Evolutionary conservation across 2,797 vertebrate species (phyloP), one percentile per base, ranked within the genome.

Genomic region (Oreonectes daqikongensis): DNA sequence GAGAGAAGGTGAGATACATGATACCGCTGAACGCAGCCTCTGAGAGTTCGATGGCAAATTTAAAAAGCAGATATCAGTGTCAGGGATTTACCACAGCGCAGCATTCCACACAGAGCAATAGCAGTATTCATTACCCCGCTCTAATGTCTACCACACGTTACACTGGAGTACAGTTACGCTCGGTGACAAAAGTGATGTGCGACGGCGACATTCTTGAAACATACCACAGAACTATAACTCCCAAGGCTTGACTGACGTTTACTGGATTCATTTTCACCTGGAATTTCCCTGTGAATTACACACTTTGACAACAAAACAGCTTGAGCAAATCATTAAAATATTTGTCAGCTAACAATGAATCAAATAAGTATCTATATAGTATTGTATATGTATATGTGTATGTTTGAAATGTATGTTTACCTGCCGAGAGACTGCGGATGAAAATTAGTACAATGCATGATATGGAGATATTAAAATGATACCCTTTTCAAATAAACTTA

Each of bases 181-280:
- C 64, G 82, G 26, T 83, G 83, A 88, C 90, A 87, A 77, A 87
- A 82, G 84, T 84, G 72, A 60, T 81, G 75, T 84, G 79, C 84
- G 72, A 57, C 82, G 75, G 68, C 85, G 88, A 82, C 87, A 89
- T 92, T 90, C 89, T 90, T 90, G 85, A 82, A 84, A 88, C 52
- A 88, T 87, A 85, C 79, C 79, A 57, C 32, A 75, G 71, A 32
- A 46, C 55, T 69, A 50, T 46, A 61, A 71, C 65, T 79, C 68
- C 74, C 63, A 60, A 66, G 38, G 32, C 48, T 20, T 61, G 72
- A 75, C 50, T 46, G 73, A 60, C 50, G 60, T 22, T 72, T 60
- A 6, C 0, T 60, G 79, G 89, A 86, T 90, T 82, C 68, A 72
- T 82, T 92, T 90, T 86, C 86, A 82, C 40, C 68, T 81, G 91